Base-by-base conservation (phyloP, 2,113 vertebrate species). In the Nibea coibor region DNA sequence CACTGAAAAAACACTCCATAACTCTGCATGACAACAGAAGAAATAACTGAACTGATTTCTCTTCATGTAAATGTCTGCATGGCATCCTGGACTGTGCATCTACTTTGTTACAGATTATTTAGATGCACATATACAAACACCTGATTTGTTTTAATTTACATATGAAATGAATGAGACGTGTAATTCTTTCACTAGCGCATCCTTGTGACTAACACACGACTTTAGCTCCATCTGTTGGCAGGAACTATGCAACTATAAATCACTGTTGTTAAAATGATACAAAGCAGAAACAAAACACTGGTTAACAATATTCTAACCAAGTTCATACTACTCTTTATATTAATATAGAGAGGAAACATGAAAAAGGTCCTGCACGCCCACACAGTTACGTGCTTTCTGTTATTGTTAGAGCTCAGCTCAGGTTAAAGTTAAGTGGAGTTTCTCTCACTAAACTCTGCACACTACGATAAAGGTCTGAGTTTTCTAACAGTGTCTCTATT, bases 221-320 rank as follows among this genome's bases (percentile, higher is more conserved):
- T 73, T 69, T 75, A 47, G 78, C 89, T 19, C 89, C 85, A 86
- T 82, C 87, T 91, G 26, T 50, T 88, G 87, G 81, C 16, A n/a
- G 20, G 4, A 75, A 5, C 26, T 39, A 26, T 24, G 26, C 48
- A 22, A 74, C 16, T 35, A 53, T 45, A 11, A 42, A 57, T 22
- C 15, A 17, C 51, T 26, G 8, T 31, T 9, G 12, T 16, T 35
- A 7, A 67, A 50, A 61, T 48, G 11, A 5, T 14, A 5, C 4
- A n/a, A 12, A 31, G 51, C 20, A 28, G 16, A 66, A 43, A 59
- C 4, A 20, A 47, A 43, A 19, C 22, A 59, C 11, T 6, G 0
- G 12, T 58, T 4, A 10, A 20, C 10, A 58, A n/a, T 4, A 57
- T 35, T 61, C 11, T 8, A 39, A 26, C 11, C 16, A 54, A 42